These are phyloP conservation scores for Pangasius djambal DNA, from an alignment of 2,797 vertebrate species.

Conservation along the genomic window DNA sequence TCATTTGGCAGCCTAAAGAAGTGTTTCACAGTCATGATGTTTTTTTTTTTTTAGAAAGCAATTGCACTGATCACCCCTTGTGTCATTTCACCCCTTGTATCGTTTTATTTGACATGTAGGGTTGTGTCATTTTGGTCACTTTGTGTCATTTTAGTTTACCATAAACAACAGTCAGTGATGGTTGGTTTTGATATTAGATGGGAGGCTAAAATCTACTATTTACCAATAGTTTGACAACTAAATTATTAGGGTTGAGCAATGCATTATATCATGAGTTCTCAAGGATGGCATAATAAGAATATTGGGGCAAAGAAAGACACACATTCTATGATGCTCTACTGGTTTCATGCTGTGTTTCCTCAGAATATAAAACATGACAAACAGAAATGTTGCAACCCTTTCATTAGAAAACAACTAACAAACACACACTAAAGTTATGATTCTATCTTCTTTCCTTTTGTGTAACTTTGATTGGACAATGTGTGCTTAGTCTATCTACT, in stretches of 20 bases:
- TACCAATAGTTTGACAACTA: not conserved
- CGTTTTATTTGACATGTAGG: slow-evolving; percentile 21
- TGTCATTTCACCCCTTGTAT: not conserved
- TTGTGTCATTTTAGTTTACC: not conserved
- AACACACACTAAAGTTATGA: not conserved
- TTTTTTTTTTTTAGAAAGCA: slow-evolving; percentile 13
- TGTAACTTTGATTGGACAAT: not conserved
- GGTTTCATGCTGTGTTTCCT: not conserved
- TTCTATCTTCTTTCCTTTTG: not conserved
- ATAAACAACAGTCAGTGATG: not conserved
- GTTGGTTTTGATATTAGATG: not conserved
- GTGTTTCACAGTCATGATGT: not conserved
- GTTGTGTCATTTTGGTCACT: not conserved
- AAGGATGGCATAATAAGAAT: not conserved
- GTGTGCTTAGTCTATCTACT: not conserved
- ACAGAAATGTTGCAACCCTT: not conserved
- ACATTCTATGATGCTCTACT: not conserved
- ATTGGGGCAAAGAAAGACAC: not conserved
- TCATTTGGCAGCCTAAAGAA: slow-evolving; percentile 46
- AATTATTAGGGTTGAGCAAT: not conserved
- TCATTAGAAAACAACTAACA: not conserved
- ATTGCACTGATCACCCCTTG: not conserved
- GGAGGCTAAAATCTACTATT: not conserved
- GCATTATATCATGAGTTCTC: not conserved
- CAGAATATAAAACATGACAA: not conserved